Conservation (phyloP, 2,113 vertebrate genomes). For the Lanius collurio region DNA sequence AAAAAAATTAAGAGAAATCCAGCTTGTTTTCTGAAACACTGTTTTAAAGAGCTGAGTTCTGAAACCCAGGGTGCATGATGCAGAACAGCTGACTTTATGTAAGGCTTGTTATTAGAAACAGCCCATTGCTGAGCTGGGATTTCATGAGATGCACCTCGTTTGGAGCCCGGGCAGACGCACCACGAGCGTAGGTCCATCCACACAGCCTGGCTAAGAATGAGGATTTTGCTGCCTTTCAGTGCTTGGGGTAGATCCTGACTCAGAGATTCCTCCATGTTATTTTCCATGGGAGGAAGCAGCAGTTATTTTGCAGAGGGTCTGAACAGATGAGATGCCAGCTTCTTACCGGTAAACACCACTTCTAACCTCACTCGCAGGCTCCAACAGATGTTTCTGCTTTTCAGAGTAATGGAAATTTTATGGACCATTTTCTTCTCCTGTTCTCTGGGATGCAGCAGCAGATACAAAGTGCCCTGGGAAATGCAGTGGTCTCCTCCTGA, state of each 20-base stretch:
- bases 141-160: not conserved
- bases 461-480: constrained; percentile 4
- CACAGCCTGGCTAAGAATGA: not conserved
- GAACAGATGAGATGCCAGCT: constrained; percentile 13
- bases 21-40: not conserved
- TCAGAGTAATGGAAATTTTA: constrained; percentile 54
- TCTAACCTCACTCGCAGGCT: constrained; percentile 40
- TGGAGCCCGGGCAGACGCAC: not conserved
- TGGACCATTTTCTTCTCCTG: constrained; percentile 52
- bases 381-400: constrained; percentile 67
- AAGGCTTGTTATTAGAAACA: constrained; percentile 55
- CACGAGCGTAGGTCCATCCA: not conserved
- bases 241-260: constrained; percentile 55
- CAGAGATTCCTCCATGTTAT: constrained; percentile 39
- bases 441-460: not conserved
- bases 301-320: constrained; percentile 10
- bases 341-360: constrained; percentile 47
- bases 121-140: not conserved
- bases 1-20: not conserved
- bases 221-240: not conserved
- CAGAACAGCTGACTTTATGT: constrained; percentile 50
- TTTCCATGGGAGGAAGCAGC: constrained; percentile 47
- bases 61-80: not conserved
- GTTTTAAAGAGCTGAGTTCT: not conserved
- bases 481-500: not conserved